phyloP scores from a whole-genome alignment of 2,797 vertebrate species.

The Nannoperca australis region DNA sequence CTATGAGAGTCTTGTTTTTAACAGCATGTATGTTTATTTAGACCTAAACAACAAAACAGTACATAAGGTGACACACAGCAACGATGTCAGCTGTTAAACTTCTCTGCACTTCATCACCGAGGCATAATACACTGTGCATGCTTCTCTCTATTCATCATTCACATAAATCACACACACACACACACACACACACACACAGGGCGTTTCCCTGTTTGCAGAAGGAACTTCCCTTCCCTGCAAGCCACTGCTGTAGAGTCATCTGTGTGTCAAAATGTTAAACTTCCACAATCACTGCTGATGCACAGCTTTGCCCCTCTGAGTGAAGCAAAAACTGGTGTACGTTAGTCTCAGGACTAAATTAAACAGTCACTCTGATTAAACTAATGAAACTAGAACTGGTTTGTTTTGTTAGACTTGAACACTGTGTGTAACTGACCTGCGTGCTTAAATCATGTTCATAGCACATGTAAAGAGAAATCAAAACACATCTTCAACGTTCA shows the following conservation, averaged over 20 bases:
- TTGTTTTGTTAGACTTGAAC: not conserved
- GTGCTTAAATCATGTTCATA: not conserved
- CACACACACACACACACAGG: conserved; percentile 37
- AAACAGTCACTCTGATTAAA: not conserved
- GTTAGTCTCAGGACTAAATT: not conserved
- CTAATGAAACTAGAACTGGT: not conserved
- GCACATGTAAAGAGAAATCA: not conserved
- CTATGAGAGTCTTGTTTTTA: not conserved
- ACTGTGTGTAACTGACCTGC: not conserved
- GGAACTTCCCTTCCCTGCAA: conserved; percentile 67
- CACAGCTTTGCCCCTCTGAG: conserved; percentile 20
- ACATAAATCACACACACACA: conserved; percentile 40
- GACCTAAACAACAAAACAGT: not conserved
- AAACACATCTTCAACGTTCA: not conserved
- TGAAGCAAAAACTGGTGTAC: conserved; percentile 2
- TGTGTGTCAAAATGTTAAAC: conserved; percentile 29
- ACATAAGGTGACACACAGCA: not conserved
- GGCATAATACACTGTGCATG: conserved; percentile 11
- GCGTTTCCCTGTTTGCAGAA: conserved; percentile 68
- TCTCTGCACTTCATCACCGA: conserved; percentile 19
- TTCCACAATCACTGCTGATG: conserved; percentile 34
- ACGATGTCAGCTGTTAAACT: not conserved
- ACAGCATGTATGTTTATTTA: not conserved
- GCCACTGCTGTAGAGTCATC: conserved; percentile 39
- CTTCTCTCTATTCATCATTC: conserved; percentile 32